These are phyloP conservation scores for Drosophila borborema DNA, from an alignment of 2,888 invertebrate species.

Conservation along the genomic window DNA sequence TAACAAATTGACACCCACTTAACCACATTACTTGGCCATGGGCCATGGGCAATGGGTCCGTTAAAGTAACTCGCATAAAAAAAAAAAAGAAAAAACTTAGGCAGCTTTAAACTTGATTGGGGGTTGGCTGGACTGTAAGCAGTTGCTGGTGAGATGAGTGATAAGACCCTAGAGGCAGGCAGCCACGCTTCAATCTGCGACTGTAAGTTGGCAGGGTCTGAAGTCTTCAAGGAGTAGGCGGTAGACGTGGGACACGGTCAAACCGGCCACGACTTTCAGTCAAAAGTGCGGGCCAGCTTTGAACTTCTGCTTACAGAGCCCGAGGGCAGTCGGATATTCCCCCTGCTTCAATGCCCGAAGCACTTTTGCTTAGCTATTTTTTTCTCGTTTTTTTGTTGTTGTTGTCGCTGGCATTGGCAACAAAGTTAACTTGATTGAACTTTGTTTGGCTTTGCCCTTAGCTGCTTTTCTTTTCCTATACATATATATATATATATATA, in stretches of 20 bases:
- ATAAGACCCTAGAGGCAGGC: conserved; percentile 46
- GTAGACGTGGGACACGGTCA: conserved; percentile 47
- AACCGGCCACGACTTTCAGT: conserved; percentile 70
- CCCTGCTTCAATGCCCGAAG: neutral
- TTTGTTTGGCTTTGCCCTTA: conserved; percentile 76
- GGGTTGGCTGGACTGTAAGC: neutral
- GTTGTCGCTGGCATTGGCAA: conserved; percentile 56
- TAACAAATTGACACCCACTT: conserved; percentile 65
- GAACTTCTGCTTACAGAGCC: conserved; percentile 55
- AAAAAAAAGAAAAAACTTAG: conserved; percentile 13
- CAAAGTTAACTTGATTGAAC: conserved; percentile 79
- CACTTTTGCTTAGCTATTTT: conserved; percentile 52
- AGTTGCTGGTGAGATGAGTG: conserved; percentile 47
- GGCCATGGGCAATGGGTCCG: conserved; percentile 29
- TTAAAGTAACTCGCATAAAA: conserved; percentile 45
- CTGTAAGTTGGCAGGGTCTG: neutral
- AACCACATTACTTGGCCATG: conserved; percentile 64
- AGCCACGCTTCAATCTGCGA: conserved; percentile 9
- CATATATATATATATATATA: neutral
- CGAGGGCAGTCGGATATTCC: conserved; percentile 6
- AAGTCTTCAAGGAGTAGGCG: neutral
- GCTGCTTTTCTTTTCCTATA: conserved; percentile 58
- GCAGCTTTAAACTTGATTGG: conserved; percentile 52
- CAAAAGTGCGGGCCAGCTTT: conserved; percentile 71
- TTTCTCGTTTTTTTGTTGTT: conserved; percentile 39